These are phyloP conservation scores for Schrankia costaestrigalis DNA, from an alignment of 2,888 invertebrate genomes.

Conservation along the genomic window DNA sequence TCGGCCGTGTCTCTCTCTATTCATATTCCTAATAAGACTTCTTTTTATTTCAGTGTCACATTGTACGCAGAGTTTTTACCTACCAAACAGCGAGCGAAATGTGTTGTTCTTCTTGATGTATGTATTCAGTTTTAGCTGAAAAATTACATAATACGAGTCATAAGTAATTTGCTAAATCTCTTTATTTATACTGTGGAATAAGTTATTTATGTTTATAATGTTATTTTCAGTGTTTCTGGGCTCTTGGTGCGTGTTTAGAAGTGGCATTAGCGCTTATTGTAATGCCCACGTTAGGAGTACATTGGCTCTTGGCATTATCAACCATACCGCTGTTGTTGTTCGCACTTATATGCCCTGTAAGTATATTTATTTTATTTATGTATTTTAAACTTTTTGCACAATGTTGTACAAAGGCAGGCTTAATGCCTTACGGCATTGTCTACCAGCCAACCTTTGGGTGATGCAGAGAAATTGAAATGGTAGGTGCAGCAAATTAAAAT, in stretches of 20 bases:
- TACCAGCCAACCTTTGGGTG: no score
- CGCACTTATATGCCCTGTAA: slow-evolving; percentile 88
- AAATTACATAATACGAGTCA: slow-evolving; percentile 36
- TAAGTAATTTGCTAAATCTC: no score
- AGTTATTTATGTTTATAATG: background rate
- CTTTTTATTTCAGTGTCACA: slow-evolving; percentile 86
- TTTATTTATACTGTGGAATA: background rate
- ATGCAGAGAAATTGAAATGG: no score
- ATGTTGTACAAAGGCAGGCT: no score
- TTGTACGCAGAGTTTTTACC: slow-evolving; percentile 98
- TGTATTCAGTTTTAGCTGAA: slow-evolving; percentile 46
- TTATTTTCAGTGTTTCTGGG: slow-evolving; percentile 92
- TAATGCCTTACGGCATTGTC: no score
- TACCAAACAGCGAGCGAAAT: slow-evolving; percentile 95
- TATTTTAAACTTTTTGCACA: no score
- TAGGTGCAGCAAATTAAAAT: no score
- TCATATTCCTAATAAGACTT: slow-evolving; percentile 1
- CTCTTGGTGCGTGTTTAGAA: slow-evolving; percentile 96
- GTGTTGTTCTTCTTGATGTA: slow-evolving; percentile 96
- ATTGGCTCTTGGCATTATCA: slow-evolving; percentile 95
- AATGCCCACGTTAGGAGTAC: slow-evolving; percentile 95
- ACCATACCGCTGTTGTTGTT: slow-evolving; percentile 93
- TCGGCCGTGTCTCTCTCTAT: no score
- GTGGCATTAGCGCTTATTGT: slow-evolving; percentile 93
- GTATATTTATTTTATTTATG: slow-evolving; percentile 52